Conservation (phyloP, 2,113 vertebrate species). For the Pyxicephalus adspersus region DNA sequence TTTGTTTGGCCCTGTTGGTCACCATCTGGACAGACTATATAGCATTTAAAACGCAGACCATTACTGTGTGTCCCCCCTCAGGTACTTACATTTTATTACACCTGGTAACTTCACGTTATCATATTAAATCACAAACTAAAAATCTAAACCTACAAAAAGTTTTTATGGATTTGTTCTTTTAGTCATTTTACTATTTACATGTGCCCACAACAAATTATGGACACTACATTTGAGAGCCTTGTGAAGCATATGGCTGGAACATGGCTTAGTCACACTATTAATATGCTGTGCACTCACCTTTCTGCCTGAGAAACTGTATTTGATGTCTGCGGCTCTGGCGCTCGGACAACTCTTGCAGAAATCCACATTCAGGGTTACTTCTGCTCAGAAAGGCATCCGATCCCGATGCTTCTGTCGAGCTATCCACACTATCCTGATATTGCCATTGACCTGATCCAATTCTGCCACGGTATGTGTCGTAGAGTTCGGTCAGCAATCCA, state of each 20-base stretch:
- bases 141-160: too few species aligned
- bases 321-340: slow-evolving; percentile 81
- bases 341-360: slow-evolving; percentile 83
- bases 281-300: slow-evolving; percentile 75
- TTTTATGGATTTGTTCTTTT: too few species aligned
- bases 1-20: too few species aligned
- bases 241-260: not conserved
- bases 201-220: too few species aligned
- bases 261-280: not conserved
- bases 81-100: too few species aligned
- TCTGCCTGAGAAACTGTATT: slow-evolving; percentile 82
- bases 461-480: slow-evolving; percentile 75
- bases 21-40: too few species aligned
- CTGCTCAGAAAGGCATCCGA: slow-evolving; percentile 80
- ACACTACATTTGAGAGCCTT: not conserved
- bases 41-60: too few species aligned
- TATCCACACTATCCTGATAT: slow-evolving; percentile 82
- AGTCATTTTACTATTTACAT: too few species aligned
- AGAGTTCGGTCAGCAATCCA: slow-evolving; percentile 89
- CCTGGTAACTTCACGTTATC: too few species aligned
- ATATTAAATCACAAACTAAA: too few species aligned
- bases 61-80: too few species aligned
- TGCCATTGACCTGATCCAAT: slow-evolving; percentile 43
- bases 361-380: slow-evolving; percentile 73
- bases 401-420: slow-evolving; percentile 87